A percentile compares a stretch with the other conserved stretches of the same genome.
Conservation (phyloP, 2,888 invertebrate genomes). For the Ophion costatus region DNA sequence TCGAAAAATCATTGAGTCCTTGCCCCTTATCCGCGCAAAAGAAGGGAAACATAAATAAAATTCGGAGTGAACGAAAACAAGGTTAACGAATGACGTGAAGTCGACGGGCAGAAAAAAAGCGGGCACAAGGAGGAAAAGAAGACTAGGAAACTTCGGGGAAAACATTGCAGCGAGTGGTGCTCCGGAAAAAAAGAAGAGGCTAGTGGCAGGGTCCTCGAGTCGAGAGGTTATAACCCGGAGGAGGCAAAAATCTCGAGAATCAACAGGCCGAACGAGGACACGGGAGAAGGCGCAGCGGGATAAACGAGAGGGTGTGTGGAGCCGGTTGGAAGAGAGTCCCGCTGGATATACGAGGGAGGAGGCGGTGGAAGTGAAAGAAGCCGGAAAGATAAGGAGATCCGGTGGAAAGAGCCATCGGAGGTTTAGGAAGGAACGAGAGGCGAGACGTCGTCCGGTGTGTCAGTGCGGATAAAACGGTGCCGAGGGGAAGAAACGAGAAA, state of each 20-base stretch:
- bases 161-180: conserved; percentile 22
- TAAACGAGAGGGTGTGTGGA: background rate
- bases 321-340: conserved; percentile 7
- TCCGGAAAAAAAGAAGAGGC: conserved; percentile 46
- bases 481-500: conserved; percentile 28
- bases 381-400: conserved; percentile 56
- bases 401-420: conserved; percentile 42
- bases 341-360: conserved; percentile 26
- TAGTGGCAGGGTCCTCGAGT: conserved; percentile 58
- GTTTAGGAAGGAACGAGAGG: conserved; percentile 28
- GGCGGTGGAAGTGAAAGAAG: conserved; percentile 46
- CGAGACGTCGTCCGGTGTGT: background rate
- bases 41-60: background rate
- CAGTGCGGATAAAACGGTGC: conserved; percentile 16
- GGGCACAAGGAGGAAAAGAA: conserved; percentile 56
- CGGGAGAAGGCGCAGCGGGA: conserved; percentile 17
- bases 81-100: conserved; percentile 39
- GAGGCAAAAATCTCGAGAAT: conserved; percentile 59
- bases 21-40: background rate
- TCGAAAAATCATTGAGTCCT: background rate
- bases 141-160: conserved; percentile 43
- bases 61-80: conserved; percentile 37
- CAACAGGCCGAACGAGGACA: conserved; percentile 60
- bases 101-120: conserved; percentile 35
- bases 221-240: conserved; percentile 45